These are phyloP conservation scores for Podocnemis expansa DNA, from an alignment of 2,113 vertebrate species.

Conservation along the genomic window DNA sequence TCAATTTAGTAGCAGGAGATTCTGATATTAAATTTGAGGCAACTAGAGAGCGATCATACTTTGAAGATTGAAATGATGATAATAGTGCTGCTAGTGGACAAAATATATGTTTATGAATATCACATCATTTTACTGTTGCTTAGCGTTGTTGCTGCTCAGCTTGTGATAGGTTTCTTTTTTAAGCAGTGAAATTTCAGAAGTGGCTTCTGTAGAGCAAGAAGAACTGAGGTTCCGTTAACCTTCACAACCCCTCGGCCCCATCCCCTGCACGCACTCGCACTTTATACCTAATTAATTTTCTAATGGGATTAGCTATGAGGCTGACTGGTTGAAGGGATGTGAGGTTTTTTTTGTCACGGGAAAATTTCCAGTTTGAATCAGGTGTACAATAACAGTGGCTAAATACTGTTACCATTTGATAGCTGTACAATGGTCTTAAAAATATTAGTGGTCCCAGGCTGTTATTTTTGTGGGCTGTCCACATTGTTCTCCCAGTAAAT, in stretches of 20 bases:
- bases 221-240: neutral
- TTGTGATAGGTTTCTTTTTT: neutral
- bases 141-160: neutral
- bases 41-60: constrained; percentile 10
- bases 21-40: constrained; percentile 32
- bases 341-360: rapidly evolving
- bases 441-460: rapidly evolving
- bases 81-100: constrained; percentile 17
- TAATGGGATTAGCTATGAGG: rapidly evolving
- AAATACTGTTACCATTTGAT: neutral
- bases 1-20: constrained; percentile 31
- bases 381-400: neutral
- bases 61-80: constrained; percentile 21
- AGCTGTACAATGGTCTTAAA: neutral
- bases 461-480: neutral
- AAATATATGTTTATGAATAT: constrained; percentile 7
- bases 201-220: neutral
- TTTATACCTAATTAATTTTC: neutral
- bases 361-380: neutral
- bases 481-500: neutral
- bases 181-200: neutral
- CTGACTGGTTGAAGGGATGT: neutral
- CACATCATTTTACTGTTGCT: neutral
- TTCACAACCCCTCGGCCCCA: neutral
- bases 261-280: rapidly evolving